A percentile compares a stretch with the other conserved stretches of the same genome.
Evolutionary conservation across 2,113 vertebrate genomes (phyloP).

Genomic region (Cryptoleucopteryx plumbea): DNA sequence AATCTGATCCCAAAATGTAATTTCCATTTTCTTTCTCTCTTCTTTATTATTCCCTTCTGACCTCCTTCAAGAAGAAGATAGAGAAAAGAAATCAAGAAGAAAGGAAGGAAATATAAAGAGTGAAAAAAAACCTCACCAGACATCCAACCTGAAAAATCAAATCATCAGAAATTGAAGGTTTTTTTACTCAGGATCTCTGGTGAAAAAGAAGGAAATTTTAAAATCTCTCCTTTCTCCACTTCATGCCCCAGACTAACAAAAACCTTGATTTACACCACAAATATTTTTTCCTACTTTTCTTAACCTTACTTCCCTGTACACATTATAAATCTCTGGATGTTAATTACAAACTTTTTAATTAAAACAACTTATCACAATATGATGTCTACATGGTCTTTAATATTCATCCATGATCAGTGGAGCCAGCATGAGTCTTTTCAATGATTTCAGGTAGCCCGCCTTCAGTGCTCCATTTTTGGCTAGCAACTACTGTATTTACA

Average conservation of each 20-base stretch:
- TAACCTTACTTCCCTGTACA: not conserved
- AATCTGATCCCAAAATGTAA: not conserved
- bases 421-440: not conserved
- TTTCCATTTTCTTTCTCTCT: not conserved
- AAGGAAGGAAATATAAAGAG: not conserved
- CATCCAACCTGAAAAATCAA: not conserved
- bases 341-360: not conserved
- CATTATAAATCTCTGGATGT: not conserved
- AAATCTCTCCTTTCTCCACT: not conserved
- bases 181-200: not conserved
- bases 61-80: not conserved
- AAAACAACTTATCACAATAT: not conserved
- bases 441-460: not conserved
- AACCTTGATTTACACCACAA: not conserved
- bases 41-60: not conserved
- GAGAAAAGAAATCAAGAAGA: not conserved
- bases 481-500: not conserved
- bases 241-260: not conserved
- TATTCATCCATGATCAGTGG: not conserved
- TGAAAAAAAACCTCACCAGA: not conserved
- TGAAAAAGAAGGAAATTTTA: not conserved
- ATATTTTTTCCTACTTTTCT: not conserved
- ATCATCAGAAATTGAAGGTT: accelerated
- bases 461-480: not conserved
- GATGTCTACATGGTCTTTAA: not conserved